Percentiles rank a stretch among this genome's conserved stretches.
These are phyloP conservation scores for Euzetes globulus DNA, from an alignment of 2,888 invertebrate species.

Conservation along the genomic window DNA sequence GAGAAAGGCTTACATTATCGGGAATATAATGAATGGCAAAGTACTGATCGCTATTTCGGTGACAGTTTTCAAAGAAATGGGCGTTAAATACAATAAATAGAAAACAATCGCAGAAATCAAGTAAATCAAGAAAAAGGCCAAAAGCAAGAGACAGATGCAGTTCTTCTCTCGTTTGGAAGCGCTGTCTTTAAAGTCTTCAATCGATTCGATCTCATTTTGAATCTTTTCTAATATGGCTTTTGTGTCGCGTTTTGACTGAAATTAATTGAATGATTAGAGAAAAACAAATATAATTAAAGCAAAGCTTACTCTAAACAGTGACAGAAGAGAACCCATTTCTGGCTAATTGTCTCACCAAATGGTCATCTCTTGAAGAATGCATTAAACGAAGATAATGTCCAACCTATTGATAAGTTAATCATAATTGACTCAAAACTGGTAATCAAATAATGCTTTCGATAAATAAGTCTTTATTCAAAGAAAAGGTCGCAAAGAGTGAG, in stretches of 20 bases:
- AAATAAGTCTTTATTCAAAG: too few relatives aligned
- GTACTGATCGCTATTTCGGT: too few relatives aligned
- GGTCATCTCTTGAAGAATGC: not conserved
- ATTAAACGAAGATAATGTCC: not conserved
- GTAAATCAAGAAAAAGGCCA: constrained; percentile 44
- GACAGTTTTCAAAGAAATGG: too few relatives aligned
- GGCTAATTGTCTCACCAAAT: not conserved
- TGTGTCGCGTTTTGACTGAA: constrained; percentile 38
- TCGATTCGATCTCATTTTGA: constrained; percentile 61
- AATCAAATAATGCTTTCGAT: too few relatives aligned
- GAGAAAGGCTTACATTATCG: constrained; percentile 29
- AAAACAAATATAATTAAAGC: not conserved
- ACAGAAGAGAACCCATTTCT: constrained; percentile 29
- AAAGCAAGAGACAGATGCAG: not conserved
- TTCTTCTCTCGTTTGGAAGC: constrained; percentile 71
- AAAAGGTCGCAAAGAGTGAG: too few relatives aligned
- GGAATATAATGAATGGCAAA: too few relatives aligned
- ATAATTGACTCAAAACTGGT: not conserved
- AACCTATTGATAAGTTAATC: too few relatives aligned
- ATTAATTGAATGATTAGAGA: not conserved
- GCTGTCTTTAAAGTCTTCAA: constrained; percentile 68
- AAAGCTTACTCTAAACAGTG: constrained; percentile 23
- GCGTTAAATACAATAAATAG: constrained; percentile 51
- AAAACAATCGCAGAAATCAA: constrained; percentile 60
- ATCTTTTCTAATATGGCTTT: constrained; percentile 39